phyloP scores from a whole-genome alignment of 2,797 vertebrate species.

The Falco biarmicus region DNA sequence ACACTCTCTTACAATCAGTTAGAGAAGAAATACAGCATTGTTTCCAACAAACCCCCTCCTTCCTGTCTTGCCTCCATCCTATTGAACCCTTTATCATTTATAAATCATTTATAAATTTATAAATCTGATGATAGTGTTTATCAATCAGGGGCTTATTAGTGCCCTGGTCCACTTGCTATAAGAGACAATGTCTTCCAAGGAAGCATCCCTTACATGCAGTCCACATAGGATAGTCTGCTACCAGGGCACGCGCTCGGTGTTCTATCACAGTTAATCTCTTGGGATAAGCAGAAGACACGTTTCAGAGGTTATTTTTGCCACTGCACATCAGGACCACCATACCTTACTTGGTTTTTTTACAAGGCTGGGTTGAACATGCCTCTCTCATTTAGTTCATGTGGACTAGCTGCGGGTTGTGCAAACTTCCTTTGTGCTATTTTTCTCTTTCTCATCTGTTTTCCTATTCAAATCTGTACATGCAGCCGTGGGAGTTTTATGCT shows the following conservation, averaged over 20 bases:
- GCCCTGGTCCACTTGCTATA: background rate
- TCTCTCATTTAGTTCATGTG: background rate
- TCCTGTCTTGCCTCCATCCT: background rate
- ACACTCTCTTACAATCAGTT: background rate
- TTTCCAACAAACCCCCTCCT: background rate
- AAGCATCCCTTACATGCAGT: background rate
- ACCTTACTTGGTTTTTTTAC: background rate
- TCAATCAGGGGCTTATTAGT: background rate
- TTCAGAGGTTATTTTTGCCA: background rate
- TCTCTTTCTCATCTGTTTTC: background rate
- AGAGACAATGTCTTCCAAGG: background rate
- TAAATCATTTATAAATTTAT: background rate
- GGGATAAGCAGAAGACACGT: background rate
- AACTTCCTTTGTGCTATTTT: background rate
- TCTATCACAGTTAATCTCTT: background rate
- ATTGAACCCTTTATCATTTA: background rate
- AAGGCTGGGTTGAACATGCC: background rate
- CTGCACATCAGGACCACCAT: background rate
- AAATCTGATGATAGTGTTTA: background rate
- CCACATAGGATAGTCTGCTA: background rate
- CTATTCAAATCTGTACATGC: background rate
- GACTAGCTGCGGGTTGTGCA: background rate
- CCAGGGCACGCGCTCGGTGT: rapidly evolving
- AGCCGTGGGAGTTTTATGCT: background rate
- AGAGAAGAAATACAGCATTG: background rate